Conservation (phyloP, 64 coral and sea anemone genomes). For the Montipora foliosa region DNA sequence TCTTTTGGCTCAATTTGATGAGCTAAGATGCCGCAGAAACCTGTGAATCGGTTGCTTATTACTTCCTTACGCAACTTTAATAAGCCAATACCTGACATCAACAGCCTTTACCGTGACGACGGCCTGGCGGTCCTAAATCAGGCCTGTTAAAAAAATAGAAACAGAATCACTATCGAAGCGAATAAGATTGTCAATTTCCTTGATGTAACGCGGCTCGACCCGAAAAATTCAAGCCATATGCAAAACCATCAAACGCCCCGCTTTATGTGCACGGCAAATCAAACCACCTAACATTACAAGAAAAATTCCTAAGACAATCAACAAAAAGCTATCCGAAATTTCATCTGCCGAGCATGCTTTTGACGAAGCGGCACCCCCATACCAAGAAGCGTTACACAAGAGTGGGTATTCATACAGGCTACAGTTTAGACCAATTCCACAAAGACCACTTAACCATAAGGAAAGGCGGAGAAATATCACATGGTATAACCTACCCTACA, state of each 20-base stretch:
- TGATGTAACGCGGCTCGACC: neutral
- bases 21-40: neutral
- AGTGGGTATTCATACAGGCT: neutral
- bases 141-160: neutral
- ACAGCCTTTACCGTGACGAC: neutral
- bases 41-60: neutral
- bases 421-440: neutral
- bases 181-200: constrained; percentile 23
- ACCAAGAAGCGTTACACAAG: neutral
- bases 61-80: neutral
- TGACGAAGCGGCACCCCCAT: neutral
- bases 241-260: neutral
- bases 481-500: constrained; percentile 11
- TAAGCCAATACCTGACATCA: neutral
- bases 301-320: constrained; percentile 5
- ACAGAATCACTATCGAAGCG: neutral
- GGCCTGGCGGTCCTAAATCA: neutral
- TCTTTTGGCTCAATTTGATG: too few species aligned
- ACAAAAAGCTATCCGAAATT: constrained; percentile 8
- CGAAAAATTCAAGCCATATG: constrained; percentile 17
- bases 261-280: constrained; percentile 28
- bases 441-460: neutral
- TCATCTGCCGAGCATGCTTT: neutral
- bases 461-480: neutral
- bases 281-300: constrained; percentile 19